Percentiles rank a stretch among this genome's conserved stretches.
Conservation (phyloP, 2,888 invertebrate species). For the Heliconius erato region DNA sequence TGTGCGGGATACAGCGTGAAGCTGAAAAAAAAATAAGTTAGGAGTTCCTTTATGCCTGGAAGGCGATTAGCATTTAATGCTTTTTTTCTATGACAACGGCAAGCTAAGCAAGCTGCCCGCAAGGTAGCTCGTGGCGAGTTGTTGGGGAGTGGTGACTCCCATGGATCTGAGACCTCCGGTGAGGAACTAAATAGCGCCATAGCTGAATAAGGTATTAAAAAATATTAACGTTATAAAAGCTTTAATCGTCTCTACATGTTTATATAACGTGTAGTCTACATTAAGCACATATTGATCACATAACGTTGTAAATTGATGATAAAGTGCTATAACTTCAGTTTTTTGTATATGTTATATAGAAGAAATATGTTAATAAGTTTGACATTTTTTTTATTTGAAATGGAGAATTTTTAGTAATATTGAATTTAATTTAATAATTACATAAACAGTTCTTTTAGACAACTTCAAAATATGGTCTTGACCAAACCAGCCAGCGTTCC, state of each 20-base stretch:
- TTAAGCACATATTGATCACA: conserved; percentile 2
- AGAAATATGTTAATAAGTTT: neutral
- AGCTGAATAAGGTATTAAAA: neutral
- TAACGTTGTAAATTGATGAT: neutral
- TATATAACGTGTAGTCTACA: conserved; percentile 6
- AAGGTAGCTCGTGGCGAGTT: too few species aligned
- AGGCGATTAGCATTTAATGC: too few species aligned
- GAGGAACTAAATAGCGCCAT: neutral
- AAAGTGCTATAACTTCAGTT: neutral
- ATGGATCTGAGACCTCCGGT: too few species aligned
- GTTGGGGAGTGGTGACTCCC: too few species aligned
- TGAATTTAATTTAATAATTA: too few species aligned
- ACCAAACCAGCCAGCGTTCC: neutral
- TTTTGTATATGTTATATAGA: neutral
- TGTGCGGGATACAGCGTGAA: too few species aligned
- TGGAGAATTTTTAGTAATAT: neutral
- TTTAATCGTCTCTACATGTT: neutral
- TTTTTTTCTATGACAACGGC: too few species aligned
- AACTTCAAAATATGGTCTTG: neutral
- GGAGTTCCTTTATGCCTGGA: too few species aligned
- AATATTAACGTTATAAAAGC: neutral
- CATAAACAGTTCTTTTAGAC: too few species aligned
- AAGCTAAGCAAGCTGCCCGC: too few species aligned
- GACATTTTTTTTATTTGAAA: neutral
- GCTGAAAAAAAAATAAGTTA: too few species aligned